Base-by-base conservation (phyloP, 1,140 invertebrate genomes). In the Drosophila albomicans region DNA sequence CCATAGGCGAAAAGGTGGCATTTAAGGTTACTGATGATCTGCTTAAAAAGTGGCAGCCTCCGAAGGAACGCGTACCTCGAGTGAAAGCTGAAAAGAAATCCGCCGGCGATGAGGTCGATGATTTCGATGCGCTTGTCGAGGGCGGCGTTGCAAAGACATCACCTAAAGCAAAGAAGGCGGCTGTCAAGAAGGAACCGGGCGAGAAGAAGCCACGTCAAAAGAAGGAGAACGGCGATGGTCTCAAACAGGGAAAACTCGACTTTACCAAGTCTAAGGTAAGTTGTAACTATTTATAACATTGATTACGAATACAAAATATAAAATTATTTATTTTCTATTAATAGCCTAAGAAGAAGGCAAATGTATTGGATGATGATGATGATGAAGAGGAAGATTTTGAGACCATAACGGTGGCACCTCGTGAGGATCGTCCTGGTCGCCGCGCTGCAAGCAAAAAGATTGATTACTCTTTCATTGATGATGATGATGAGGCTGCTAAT, bases 111-210 rank as follows among this genome's bases (percentile, higher is more conserved):
- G 95, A 95, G 20, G 93, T 94, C 52, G 95, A 96, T 87, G 95
- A 95, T 84, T 95, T 96, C 80, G 95, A 96, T 93, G 70, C 90
- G 1, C 78, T 96, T 66, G 93, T 94, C 6, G 94, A 95, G 41
- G 93, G 94, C 15, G 93, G 93, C 11, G 90, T 94, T 10, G 90
- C 94, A 1, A 95, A 73, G 92, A 94, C 45, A 89, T 93, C 59
- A 86, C 94, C 45, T 94, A 95, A 77, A 90, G 85, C 63, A 11
- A 81, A 79, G 43, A 91, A 91, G 94, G 95, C 92, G n/a, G 71
- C 25, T 5, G 93, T 92, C n/a, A 93, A 94, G 6, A 94, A 95
- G 59, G 93, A 94, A 48, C 91, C 96, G 1, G 81, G 13, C 28
- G 85, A 81, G 5, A 94, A 93, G 25, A 94, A 94, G 35, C 93